Base-by-base conservation (phyloP, 2,113 vertebrate species). In the Sterrhoptilus dennistouni region DNA sequence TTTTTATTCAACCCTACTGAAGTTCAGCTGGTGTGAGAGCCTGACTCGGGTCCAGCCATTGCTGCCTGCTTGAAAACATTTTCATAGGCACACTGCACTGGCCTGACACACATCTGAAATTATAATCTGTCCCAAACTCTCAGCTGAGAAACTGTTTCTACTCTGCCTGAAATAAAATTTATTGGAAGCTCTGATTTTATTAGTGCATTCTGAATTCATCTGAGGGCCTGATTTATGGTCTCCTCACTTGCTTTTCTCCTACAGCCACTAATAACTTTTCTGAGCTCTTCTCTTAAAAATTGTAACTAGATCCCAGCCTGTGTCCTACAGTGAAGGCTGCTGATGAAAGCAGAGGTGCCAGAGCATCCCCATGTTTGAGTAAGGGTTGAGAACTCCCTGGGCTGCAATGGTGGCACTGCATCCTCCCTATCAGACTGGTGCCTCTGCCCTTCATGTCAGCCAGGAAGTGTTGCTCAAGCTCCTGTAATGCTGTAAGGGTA, bases 131-230 rank as follows among this genome's bases (percentile, higher is more conserved):
- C 74, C 86, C 47, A 12, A 87, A 83, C 85, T 57, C 83, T 77
- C 3, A 0, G 63, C 88, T 72, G 81, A 87, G 71, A 93, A 94
- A 75, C 54, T 18, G 0, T 59, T 93, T 88, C 72, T 83, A 4
- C 81, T 89, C 70, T 89, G 90, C 63, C 83, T 77, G 88, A 95
- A 95, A 93, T 74, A 28, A 93, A 93, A 96, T 95, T 90, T 94
- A 63, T 80, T 92, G 93, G 89, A 91, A 85, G 86, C 59, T 85
- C 90, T 89, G 90, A 83, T 92, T 92, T 96, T 96, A 94, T 89
- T 92, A 93, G 74, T 44, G 70, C 38, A 7, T 94, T 92, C 90
- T 77, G 89, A 94, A 93, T 80, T 74, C 90, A 91, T 74, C 64
- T 5, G 1, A 83, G 76, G 83, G 60, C 54, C 90, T 96, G 92